A percentile compares a stretch with the other conserved stretches of the same genome.
Evolutionary conservation across 2,888 invertebrate genomes (phyloP).

Genomic region (Pyralis farinalis): DNA sequence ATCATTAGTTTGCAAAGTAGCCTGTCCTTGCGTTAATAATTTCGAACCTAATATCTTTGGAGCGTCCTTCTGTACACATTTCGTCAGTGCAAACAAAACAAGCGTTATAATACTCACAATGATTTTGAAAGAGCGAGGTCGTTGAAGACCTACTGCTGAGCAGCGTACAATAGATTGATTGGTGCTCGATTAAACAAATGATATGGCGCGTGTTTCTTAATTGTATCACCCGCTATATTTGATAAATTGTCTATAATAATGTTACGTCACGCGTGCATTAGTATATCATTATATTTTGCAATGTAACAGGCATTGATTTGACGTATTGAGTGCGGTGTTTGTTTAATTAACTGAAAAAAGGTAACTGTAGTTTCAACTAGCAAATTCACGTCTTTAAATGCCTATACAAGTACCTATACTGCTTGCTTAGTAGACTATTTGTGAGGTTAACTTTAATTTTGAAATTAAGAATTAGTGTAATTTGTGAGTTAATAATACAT

Average conservation of each 20-base stretch:
- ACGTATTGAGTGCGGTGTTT: neutral
- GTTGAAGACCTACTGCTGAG: slow-evolving; percentile 32
- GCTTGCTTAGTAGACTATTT: no score
- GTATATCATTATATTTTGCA: neutral
- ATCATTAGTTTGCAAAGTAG: no score
- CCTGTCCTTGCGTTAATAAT: no score
- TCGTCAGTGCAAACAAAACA: neutral
- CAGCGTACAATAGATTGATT: slow-evolving; percentile 22
- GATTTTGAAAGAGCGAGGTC: slow-evolving; percentile 36
- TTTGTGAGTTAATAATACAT: no score
- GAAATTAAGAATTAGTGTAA: no score
- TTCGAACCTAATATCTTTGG: no score
- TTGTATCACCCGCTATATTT: slow-evolving; percentile 27
- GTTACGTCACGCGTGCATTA: neutral
- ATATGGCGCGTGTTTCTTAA: slow-evolving; percentile 28
- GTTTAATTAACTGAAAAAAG: neutral
- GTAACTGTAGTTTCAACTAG: no score
- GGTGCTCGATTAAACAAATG: slow-evolving; percentile 23
- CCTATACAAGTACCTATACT: no score
- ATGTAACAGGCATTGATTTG: neutral
- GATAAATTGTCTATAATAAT: slow-evolving; percentile 5
- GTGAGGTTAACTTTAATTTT: no score
- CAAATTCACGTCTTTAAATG: no score
- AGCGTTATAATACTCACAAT: slow-evolving; percentile 11
- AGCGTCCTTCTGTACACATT: no score